Evolutionary conservation across 2,113 vertebrate species (phyloP).

Genomic region (Dipodomys spectabilis): DNA sequence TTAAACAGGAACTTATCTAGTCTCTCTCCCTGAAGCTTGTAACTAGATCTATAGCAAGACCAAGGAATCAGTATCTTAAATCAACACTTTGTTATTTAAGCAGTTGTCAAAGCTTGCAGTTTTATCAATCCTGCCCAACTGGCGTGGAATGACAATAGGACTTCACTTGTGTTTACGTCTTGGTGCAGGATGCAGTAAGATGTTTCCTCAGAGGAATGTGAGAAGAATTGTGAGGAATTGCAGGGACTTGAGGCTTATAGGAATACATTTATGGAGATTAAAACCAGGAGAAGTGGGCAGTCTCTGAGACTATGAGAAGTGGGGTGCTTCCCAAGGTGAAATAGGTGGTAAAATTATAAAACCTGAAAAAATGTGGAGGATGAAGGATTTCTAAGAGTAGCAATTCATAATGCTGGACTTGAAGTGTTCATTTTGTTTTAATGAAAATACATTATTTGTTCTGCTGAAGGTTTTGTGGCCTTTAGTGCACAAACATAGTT

Average conservation of each 20-base stretch:
- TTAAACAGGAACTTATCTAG: neutral
- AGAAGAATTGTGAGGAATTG: neutral
- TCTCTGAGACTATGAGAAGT: neutral
- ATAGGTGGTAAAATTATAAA: neutral
- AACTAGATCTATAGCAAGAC: neutral
- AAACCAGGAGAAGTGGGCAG: neutral
- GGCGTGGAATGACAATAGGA: neutral
- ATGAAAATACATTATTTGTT: neutral
- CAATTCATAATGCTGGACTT: neutral
- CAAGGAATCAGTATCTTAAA: neutral
- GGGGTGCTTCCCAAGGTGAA: neutral
- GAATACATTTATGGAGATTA: neutral
- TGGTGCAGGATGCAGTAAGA: neutral
- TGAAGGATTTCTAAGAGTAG: neutral
- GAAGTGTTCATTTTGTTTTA: neutral
- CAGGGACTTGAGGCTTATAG: too few relatives aligned
- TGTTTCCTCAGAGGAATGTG: neutral
- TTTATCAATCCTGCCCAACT: neutral
- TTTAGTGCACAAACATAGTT: neutral
- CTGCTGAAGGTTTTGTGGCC: neutral
- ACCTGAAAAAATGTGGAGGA: neutral
- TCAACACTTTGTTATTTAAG: neutral
- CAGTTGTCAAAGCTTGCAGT: neutral
- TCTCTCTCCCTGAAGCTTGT: neutral
- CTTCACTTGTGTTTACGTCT: neutral